Conservation (phyloP, 2,888 invertebrate genomes). For the Morpho deidamia region DNA sequence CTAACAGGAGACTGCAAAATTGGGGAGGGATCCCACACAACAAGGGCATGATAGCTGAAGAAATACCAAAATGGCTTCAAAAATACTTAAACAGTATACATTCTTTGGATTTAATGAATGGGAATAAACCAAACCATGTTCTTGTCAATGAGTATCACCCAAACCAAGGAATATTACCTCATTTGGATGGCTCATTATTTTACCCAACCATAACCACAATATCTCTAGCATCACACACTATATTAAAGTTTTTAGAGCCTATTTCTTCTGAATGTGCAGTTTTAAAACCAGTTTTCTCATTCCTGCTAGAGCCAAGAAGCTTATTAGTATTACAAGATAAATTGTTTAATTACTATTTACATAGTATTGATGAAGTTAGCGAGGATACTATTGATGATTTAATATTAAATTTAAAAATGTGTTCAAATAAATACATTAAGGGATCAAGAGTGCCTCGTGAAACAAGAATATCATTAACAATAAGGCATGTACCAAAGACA, state of each 20-base stretch:
- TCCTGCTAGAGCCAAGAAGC: conserved; percentile 93
- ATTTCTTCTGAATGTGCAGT: conserved; percentile 47
- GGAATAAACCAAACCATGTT: conserved; percentile 92
- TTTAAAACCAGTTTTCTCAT: conserved; percentile 78
- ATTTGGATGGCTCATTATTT: conserved; percentile 96
- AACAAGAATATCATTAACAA: conserved; percentile 92
- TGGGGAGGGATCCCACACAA: conserved; percentile 97
- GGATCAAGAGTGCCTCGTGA: conserved; percentile 79
- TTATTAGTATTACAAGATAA: conserved; percentile 89
- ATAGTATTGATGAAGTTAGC: conserved; percentile 87
- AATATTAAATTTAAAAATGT: conserved; percentile 82
- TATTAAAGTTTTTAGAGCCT: conserved; percentile 89
- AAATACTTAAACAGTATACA: conserved; percentile 84
- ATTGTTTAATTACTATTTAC: conserved; percentile 90
- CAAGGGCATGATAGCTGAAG: conserved; percentile 88
- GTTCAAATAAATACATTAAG: conserved; percentile 71
- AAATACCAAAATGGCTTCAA: conserved; percentile 91
- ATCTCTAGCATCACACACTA: conserved; percentile 92
- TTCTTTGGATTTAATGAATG: conserved; percentile 82
- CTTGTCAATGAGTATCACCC: conserved; percentile 95
- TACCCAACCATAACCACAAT: conserved; percentile 95
- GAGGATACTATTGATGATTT: conserved; percentile 81
- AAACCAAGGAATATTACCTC: conserved; percentile 98
- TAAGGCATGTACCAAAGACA: conserved; percentile 95
- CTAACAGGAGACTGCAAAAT: conserved; percentile 95